Evolutionary conservation across 2,888 invertebrate species (phyloP), one percentile per base, ranked within the genome.

Genomic region (Siphlonurus alternatus): DNA sequence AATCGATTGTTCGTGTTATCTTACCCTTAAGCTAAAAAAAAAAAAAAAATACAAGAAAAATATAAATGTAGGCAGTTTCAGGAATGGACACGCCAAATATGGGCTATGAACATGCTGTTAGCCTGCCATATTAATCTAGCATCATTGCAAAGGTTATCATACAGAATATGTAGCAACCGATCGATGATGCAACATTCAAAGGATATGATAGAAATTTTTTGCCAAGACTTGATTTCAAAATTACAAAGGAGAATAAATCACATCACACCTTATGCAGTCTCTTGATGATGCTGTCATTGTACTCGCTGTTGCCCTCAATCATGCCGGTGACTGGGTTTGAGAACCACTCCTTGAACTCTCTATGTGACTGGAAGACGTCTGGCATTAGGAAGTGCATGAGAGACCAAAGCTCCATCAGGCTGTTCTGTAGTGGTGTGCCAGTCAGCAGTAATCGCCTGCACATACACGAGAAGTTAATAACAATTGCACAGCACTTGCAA

Each of bases 301-400:
- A 93, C 74, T 93, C 93, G 67, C 87, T 85, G 74, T 87, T 90
- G 66, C 93, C 93, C 75, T 95, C 94, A 68, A 94, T 91, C 93
- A 95, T 94, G 66, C 92, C 93, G 23, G 93, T 92, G 68, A 99
- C 89, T 59, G 96, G 97, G 78, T 93, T 93, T 65, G 93, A 92
- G 81, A 99, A 99, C 98, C 98, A 98, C 78, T 96, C 95, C 75
- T 95, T 93, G 76, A 93, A 95, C 77, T 97, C 95, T 63, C 90
- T 83, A 79, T 98, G 94, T 62, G 94, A 94, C 70, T 93, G 91
- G 80, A 97, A 97, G 69, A 96, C 91, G 75, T 90, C 88, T 59
- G 97, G 97, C 96, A 97, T 96, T 63, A 97, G 82, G 78, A 97
- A 97, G 79, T 97, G 96, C 94, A 97, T 93, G 67, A 97, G 79